A percentile compares a stretch with the other conserved stretches of the same genome.
phyloP scores from a whole-genome alignment of 2,113 vertebrate species.

The Elephas maximus region DNA sequence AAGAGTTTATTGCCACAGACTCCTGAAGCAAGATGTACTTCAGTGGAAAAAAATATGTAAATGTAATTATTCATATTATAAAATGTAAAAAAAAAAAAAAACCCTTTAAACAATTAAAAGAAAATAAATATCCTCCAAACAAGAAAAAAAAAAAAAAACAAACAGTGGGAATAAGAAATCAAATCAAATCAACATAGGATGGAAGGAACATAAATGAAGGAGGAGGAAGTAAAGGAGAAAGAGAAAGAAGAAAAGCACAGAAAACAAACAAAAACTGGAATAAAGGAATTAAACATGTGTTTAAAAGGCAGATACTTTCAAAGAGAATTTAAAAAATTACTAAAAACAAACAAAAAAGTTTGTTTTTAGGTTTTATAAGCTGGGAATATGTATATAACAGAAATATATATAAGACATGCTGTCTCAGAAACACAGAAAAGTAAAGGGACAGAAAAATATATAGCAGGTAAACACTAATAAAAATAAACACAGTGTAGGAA shows the following conservation, averaged over 20 bases:
- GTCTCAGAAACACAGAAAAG: not conserved
- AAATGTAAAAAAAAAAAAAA: not conserved
- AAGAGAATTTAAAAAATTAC: not conserved
- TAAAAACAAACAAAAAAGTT: too few relatives aligned
- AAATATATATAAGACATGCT: not conserved
- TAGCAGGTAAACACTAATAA: not conserved
- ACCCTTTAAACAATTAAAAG: not conserved
- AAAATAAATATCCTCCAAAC: not conserved
- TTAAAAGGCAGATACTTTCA: not conserved
- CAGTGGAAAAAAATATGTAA: too few relatives aligned
- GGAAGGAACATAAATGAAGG: not conserved
- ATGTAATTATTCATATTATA: not conserved
- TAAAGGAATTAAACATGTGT: not conserved
- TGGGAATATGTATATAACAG: not conserved
- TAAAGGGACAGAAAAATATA: too few relatives aligned
- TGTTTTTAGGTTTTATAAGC: not conserved
- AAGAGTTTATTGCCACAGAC: not conserved
- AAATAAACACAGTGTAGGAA: not conserved
- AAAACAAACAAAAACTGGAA: not conserved
- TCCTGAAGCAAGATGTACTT: not conserved
- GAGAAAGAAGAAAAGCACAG: not conserved
- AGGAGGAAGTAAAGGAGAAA: not conserved
- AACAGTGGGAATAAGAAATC: too few relatives aligned
- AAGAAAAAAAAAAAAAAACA: not conserved
- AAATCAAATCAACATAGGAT: not conserved